These are phyloP conservation scores for Andrena fulva DNA, from an alignment of 2,888 invertebrate species.

Conservation along the genomic window DNA sequence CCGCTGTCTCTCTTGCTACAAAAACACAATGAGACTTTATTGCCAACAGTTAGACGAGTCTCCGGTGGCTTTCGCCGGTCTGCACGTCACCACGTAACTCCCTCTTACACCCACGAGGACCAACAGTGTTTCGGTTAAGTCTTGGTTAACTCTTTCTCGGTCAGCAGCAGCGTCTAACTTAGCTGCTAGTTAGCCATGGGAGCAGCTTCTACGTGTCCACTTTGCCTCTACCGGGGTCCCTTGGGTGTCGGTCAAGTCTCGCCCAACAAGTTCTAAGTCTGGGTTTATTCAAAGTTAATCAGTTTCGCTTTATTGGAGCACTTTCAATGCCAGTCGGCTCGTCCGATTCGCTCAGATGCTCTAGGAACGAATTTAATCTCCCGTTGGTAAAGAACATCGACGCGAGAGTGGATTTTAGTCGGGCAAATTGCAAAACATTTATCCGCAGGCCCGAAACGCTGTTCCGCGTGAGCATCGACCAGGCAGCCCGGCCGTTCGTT, in stretches of 20 bases:
- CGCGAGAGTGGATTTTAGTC: neutral
- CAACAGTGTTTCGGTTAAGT: conserved; percentile 7
- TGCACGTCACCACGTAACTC: neutral
- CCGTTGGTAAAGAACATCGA: neutral
- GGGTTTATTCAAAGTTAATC: conserved; percentile 30
- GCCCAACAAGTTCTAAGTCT: neutral
- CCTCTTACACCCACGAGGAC: neutral
- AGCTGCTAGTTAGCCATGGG: conserved; percentile 15
- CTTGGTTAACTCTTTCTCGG: conserved; percentile 28
- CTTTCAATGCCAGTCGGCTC: neutral
- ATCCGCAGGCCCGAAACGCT: neutral
- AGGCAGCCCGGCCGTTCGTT: conserved; percentile 9
- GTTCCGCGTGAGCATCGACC: neutral
- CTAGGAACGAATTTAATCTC: neutral
- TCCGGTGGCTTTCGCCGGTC: neutral
- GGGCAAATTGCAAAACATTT: neutral
- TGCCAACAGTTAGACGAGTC: neutral
- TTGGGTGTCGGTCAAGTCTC: neutral
- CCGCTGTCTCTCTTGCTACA: neutral
- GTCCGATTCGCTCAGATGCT: neutral
- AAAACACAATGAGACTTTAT: no score
- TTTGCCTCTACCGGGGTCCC: conserved; percentile 1
- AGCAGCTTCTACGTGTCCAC: conserved; percentile 15
- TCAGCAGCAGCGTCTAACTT: conserved; percentile 15
- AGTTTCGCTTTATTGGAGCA: conserved; percentile 11